Base-by-base conservation (phyloP, 2,113 vertebrate species). In the Casuarius casuarius region DNA sequence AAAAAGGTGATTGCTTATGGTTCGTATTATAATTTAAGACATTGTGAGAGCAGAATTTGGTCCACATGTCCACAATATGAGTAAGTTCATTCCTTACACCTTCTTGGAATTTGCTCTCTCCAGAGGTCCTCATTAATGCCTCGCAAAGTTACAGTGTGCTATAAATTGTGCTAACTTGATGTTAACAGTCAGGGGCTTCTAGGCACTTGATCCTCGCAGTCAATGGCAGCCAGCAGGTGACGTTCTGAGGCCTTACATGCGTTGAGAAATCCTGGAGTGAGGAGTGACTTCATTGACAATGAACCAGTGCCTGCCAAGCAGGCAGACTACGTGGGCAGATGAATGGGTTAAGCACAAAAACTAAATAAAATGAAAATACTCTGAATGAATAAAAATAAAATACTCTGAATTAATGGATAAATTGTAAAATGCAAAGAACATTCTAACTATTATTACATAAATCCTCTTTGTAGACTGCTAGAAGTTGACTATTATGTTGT, bases 381-480 rank as follows among this genome's bases (percentile, higher is more conserved):
- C 4, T 2, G 3, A 62, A 85, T 38, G 7, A 66, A 84, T 78
- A 79, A 77, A 90, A 75, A 48, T 20, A 0, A 66, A 87, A 76
- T 46, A 77, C 23, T 71, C 44, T 23, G 38, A 91, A 81, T 87
- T 63, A 91, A 89, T 46, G 12, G 33, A 86, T 73, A 79, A 95
- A 80, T 61, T 88, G n/a, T 44, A 92, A 94, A 94, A 96, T 86
- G 33, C 7, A 86, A 78, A 91, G 78, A 96, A 66, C 28, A 46
- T 71, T 84, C 31, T 38, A 82, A 88, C 42, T 94, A 49, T 84
- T 76, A 46, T 94, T 96, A 92, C 74, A 92, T 94, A 93, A 91
- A 73, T 89, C 84, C 59, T 35, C 75, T 74, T 65, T 84, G 75
- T 96, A 93, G 31, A 35, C 20, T 90, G n/a, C 10, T 84, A 61